These are phyloP conservation scores for Lepilemur ruficaudatus DNA, from an alignment of 2,797 vertebrate species.

Conservation along the genomic window DNA sequence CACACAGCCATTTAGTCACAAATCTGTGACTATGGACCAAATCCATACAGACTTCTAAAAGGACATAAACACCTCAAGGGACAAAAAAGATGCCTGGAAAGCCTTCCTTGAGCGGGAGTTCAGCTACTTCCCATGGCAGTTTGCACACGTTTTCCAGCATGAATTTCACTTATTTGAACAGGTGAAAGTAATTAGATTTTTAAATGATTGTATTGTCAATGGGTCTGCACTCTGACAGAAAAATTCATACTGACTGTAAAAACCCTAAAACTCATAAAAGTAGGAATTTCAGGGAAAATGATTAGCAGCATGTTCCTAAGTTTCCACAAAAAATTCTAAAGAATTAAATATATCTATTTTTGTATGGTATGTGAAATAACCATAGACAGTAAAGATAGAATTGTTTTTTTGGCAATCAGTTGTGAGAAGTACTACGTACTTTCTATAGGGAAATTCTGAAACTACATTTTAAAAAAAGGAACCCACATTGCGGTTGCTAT, in stretches of 20 bases:
- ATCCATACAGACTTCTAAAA: slow-evolving; percentile 78
- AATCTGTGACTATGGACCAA: slow-evolving; percentile 73
- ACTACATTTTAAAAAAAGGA: not conserved
- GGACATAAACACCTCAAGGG: slow-evolving; percentile 73
- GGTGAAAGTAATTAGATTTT: slow-evolving; percentile 84
- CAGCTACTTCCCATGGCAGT: slow-evolving; percentile 79
- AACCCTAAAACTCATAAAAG: slow-evolving; percentile 76
- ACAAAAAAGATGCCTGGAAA: slow-evolving; percentile 41
- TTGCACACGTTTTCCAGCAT: slow-evolving; percentile 73
- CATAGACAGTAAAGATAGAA: slow-evolving; percentile 37
- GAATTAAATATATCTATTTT: slow-evolving; percentile 45
- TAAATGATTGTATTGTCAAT: slow-evolving; percentile 76
- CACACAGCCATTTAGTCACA: slow-evolving; percentile 72
- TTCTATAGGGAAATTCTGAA: slow-evolving; percentile 41
- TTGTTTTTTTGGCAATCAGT: not conserved
- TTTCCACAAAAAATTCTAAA: slow-evolving; percentile 48
- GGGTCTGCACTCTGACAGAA: slow-evolving; percentile 63
- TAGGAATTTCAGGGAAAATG: slow-evolving; percentile 66
- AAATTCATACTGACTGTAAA: slow-evolving; percentile 66
- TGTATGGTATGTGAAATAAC: slow-evolving; percentile 36
- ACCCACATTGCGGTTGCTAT: slow-evolving; percentile 44
- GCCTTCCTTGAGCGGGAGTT: slow-evolving; percentile 65
- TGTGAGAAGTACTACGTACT: not conserved
- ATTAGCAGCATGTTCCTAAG: slow-evolving; percentile 72
- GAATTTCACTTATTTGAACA: slow-evolving; percentile 84